These are phyloP conservation scores for Agelas oroides DNA, from an alignment of 37 sponge, comb jelly and placozoan genomes.

Conservation along the genomic window DNA sequence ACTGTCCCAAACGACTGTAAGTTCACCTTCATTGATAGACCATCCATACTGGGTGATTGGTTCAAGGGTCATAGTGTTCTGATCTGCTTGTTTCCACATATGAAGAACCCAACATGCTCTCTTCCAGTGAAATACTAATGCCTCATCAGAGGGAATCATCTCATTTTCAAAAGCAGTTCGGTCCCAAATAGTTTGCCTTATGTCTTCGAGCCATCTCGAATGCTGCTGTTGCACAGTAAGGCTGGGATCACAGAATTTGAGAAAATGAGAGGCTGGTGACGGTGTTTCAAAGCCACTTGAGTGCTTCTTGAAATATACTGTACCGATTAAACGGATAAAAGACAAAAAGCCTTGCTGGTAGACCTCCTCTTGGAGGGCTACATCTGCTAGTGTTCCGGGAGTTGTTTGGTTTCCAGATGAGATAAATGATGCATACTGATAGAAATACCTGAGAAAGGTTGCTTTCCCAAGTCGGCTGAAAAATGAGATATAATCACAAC, in stretches of 20 bases:
- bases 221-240: neutral
- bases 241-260: neutral
- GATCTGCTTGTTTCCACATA: constrained; percentile 21
- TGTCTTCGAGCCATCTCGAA: constrained; percentile 11
- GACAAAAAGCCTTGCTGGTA: neutral
- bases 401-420: neutral
- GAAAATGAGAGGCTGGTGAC: neutral
- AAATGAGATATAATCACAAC: constrained; percentile 36
- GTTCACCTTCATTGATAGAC: neutral
- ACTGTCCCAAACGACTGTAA: constrained; percentile 22
- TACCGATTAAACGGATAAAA: constrained; percentile 2
- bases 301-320: constrained; percentile 29
- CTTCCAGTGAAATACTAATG: constrained; percentile 24
- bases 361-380: neutral
- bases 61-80: neutral
- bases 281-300: neutral
- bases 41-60: constrained; percentile 4
- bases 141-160: constrained; percentile 11
- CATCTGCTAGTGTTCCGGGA: constrained; percentile 1
- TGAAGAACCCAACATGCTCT: constrained; percentile 4
- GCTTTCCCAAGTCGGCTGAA: constrained; percentile 12
- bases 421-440: constrained; percentile 13
- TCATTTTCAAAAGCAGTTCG: constrained; percentile 16
- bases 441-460: neutral
- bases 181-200: constrained; percentile 21